Evolutionary conservation across 2,888 invertebrate species (phyloP).

Genomic region (Aphelenchoides bicaudatus): DNA sequence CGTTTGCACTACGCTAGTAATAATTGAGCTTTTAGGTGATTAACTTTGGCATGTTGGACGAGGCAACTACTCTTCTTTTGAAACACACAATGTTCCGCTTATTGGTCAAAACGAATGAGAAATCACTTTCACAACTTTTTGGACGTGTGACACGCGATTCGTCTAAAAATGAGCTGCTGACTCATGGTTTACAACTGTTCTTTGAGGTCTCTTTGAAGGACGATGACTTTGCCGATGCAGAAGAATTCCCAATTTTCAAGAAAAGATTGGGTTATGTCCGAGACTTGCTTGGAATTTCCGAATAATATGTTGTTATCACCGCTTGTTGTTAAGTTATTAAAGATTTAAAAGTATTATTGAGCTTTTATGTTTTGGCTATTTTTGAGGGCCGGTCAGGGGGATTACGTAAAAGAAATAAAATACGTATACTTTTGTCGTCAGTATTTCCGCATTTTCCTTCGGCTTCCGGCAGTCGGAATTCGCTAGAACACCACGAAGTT

Average conservation of each 20-base stretch:
- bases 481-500: too few relatives aligned
- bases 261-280: constrained; percentile 25
- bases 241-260: constrained; percentile 23
- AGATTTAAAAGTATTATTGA: too few relatives aligned
- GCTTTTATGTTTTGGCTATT: too few relatives aligned
- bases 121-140: constrained; percentile 24
- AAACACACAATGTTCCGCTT: constrained; percentile 25
- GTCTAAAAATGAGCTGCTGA: constrained; percentile 25
- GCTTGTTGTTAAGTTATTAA: too few relatives aligned
- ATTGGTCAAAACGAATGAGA: constrained; percentile 22
- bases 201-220: constrained; percentile 26
- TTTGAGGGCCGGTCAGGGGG: too few relatives aligned
- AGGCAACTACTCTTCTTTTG: constrained; percentile 20
- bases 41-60: constrained; percentile 27
- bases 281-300: constrained; percentile 24
- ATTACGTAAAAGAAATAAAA: too few relatives aligned
- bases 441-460: too few relatives aligned
- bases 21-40: constrained; percentile 25
- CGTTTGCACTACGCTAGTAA: too few relatives aligned
- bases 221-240: constrained; percentile 22
- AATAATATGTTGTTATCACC: too few relatives aligned
- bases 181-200: constrained; percentile 33
- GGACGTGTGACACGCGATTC: constrained; percentile 10
- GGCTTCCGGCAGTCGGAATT: too few relatives aligned
- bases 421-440: too few relatives aligned